Evolutionary conservation across 2,113 vertebrate species (phyloP).

Genomic region (Pelvicachromis taeniatus): DNA sequence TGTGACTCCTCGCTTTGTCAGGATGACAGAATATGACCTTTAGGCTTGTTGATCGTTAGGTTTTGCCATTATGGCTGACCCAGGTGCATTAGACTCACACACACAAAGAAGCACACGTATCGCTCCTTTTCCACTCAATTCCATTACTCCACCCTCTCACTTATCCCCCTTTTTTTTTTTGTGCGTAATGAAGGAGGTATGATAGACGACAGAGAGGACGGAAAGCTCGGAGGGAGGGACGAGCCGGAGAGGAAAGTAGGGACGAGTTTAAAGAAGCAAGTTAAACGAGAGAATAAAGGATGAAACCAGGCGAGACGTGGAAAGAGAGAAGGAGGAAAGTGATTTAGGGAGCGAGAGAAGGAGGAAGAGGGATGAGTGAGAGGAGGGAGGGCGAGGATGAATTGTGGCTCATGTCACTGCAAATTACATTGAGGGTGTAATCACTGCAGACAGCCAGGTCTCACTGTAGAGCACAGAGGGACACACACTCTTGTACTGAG

Average conservation of each 20-base stretch:
- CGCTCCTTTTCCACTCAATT: background rate
- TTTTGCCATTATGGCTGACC: background rate
- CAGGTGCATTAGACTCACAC: background rate
- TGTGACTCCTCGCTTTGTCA: background rate
- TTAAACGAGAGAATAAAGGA: conserved; percentile 7
- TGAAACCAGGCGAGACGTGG: background rate
- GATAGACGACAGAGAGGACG: background rate
- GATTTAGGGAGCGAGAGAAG: too few species aligned
- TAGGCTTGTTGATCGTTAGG: background rate
- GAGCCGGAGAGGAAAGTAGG: background rate
- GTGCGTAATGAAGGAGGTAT: background rate
- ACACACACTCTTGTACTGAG: background rate
- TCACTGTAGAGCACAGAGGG: background rate
- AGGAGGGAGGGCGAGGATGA: conserved; percentile 1
- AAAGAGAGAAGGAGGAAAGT: background rate
- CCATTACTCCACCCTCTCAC: background rate
- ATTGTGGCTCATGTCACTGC: conserved; percentile 21
- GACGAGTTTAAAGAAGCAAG: background rate
- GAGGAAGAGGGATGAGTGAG: conserved; percentile 1
- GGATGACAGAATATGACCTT: background rate
- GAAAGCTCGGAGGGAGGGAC: background rate
- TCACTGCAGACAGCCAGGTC: conserved; percentile 10
- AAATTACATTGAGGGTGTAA: conserved; percentile 35
- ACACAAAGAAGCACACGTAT: background rate
- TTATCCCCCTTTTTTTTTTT: background rate